These are phyloP conservation scores for Peromyscus californicus DNA, from an alignment of 2,113 vertebrate genomes.

Conservation along the genomic window DNA sequence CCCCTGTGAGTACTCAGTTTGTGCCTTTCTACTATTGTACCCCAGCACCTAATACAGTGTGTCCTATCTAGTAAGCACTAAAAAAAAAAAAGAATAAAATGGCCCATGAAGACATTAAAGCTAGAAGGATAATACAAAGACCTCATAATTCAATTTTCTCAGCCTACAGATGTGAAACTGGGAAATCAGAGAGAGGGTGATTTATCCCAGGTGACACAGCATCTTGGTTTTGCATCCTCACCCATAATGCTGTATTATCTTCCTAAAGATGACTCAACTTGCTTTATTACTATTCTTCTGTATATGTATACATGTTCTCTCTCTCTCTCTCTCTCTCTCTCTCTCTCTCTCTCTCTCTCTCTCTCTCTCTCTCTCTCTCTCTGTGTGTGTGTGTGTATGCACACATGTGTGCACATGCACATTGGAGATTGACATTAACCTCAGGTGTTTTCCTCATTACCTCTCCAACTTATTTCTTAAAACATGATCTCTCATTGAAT, in stretches of 20 bases:
- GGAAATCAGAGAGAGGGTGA: slow-evolving; percentile 1
- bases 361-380: background rate
- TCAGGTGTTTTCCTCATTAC: background rate
- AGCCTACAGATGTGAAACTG: background rate
- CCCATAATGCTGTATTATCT: background rate
- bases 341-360: no score
- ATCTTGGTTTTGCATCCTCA: background rate
- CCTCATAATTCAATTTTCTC: background rate
- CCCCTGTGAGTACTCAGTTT: background rate
- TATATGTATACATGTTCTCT: background rate
- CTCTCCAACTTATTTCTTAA: background rate
- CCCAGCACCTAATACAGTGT: background rate
- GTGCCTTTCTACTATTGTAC: background rate
- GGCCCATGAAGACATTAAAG: background rate
- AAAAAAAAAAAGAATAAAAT: background rate
- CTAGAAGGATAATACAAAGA: background rate
- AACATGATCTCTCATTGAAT: background rate
- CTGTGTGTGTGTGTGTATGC: background rate
- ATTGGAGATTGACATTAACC: background rate
- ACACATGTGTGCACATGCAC: background rate
- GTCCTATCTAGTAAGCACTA: background rate
- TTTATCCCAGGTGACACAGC: background rate
- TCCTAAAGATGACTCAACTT: background rate
- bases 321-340: background rate
- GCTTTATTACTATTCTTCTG: background rate